Evolutionary conservation across 2,888 invertebrate genomes (phyloP).

Genomic region (Chrysotoxum bicinctum): DNA sequence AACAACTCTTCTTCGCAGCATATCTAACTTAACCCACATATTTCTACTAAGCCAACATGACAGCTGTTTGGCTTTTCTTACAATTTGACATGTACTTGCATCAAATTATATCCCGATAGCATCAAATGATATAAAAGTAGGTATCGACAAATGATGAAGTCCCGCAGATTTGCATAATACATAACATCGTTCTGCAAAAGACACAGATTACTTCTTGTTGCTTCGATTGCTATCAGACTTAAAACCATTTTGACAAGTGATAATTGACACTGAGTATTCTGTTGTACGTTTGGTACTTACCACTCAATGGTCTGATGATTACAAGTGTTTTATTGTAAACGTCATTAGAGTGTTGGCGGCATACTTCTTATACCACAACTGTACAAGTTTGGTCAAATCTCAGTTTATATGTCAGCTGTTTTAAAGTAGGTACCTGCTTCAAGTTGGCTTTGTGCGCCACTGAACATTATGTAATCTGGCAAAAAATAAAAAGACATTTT

Average conservation of each 20-base stretch:
- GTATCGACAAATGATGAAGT: constrained; percentile 38
- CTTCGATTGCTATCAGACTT: constrained; percentile 22
- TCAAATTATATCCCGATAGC: constrained; percentile 15
- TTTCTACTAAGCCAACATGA: background rate
- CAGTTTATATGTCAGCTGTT: constrained; percentile 41
- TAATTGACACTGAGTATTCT: constrained; percentile 53
- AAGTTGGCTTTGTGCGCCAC: background rate
- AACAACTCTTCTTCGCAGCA: background rate
- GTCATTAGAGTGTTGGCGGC: constrained; percentile 30
- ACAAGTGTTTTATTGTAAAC: constrained; percentile 61
- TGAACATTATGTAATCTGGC: constrained; percentile 40
- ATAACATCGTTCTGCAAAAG: constrained; percentile 15
- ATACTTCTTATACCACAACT: background rate
- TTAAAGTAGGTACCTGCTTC: background rate
- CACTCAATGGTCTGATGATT: constrained; percentile 11
- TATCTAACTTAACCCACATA: constrained; percentile 10
- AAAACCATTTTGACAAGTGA: constrained; percentile 46
- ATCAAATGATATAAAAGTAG: background rate
- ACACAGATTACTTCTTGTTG: constrained; percentile 14
- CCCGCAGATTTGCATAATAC: constrained; percentile 1
- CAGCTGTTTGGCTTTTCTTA: constrained; percentile 29
- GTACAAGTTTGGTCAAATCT: constrained; percentile 25
- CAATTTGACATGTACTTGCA: constrained; percentile 19
- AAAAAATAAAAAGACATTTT: constrained; percentile 14
- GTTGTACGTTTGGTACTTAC: background rate